Conservation (phyloP, 2,797 vertebrate species). For the Catamblyrhynchus diadema region DNA sequence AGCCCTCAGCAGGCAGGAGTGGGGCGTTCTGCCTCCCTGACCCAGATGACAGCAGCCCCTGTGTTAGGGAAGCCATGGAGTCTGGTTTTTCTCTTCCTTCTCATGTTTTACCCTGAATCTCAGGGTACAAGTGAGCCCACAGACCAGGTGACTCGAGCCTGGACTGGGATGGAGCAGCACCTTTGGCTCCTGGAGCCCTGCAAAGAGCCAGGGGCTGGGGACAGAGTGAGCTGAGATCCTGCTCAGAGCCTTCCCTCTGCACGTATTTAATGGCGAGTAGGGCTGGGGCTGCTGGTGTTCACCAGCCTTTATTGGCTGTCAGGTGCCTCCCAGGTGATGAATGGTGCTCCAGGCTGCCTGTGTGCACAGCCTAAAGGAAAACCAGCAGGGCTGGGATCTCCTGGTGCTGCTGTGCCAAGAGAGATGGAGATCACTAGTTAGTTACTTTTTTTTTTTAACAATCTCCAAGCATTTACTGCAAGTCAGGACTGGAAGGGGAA, state of each 20-base stretch:
- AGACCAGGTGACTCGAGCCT: neutral
- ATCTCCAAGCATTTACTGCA: neutral
- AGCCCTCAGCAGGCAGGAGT: neutral
- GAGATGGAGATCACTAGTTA: neutral
- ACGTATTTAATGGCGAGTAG: accelerated
- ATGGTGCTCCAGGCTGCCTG: neutral
- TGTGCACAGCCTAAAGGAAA: neutral
- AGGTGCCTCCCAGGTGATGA: neutral
- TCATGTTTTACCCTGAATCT: neutral
- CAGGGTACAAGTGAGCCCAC: accelerated
- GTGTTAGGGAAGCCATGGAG: accelerated
- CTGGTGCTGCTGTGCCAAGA: neutral
- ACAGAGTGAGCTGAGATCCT: neutral
- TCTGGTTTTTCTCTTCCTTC: neutral
- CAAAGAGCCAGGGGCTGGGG: neutral
- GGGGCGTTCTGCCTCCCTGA: neutral
- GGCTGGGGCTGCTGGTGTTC: neutral
- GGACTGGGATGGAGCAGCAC: neutral
- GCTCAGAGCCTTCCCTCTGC: neutral
- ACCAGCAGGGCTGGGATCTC: neutral
- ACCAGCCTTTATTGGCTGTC: neutral
- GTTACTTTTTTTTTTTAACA: neutral
- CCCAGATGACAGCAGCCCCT: neutral
- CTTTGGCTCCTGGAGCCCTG: accelerated
- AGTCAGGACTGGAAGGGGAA: neutral